These are phyloP conservation scores for Alectura lathami DNA, from an alignment of 2,113 vertebrate species.

Conservation along the genomic window DNA sequence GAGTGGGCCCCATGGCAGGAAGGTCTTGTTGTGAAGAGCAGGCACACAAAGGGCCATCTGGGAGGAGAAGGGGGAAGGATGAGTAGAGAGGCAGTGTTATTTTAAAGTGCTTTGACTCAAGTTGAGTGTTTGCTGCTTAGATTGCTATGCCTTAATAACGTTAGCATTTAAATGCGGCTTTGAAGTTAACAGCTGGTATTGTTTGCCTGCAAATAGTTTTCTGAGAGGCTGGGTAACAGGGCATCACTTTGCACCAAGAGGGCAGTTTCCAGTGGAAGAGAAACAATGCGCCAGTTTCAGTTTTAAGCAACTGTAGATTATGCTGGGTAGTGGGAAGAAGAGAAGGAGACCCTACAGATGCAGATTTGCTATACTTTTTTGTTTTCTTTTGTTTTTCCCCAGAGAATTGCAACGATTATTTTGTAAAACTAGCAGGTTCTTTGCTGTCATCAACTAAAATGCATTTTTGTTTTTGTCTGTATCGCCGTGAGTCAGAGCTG, in stretches of 20 bases:
- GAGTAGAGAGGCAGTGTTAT: constrained; percentile 3
- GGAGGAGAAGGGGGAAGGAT: constrained; percentile 23
- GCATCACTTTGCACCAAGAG: background rate
- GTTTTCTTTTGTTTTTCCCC: background rate
- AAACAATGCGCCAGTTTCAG: background rate
- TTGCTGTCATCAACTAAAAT: background rate
- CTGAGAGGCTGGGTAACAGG: background rate
- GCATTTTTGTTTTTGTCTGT: background rate
- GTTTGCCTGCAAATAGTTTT: constrained; percentile 53
- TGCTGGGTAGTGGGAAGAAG: background rate
- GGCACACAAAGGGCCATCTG: constrained; percentile 64
- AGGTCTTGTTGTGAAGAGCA: constrained; percentile 26
- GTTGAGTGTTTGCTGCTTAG: constrained; percentile 17
- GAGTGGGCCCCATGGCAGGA: constrained; percentile 9
- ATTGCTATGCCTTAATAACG: constrained; percentile 29
- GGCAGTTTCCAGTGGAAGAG: background rate
- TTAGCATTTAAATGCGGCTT: constrained; percentile 6
- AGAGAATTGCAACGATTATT: background rate
- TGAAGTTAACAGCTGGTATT: constrained; percentile 64
- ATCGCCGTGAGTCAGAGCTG: background rate
- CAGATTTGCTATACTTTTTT: background rate
- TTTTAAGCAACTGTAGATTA: background rate
- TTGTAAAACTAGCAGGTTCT: background rate
- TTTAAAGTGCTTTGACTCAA: constrained; percentile 41
- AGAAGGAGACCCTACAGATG: background rate